Percentiles rank a stretch among this genome's conserved stretches.
phyloP scores from a whole-genome alignment of 1,140 invertebrate genomes.

The Hylaeus anthracinus region DNA sequence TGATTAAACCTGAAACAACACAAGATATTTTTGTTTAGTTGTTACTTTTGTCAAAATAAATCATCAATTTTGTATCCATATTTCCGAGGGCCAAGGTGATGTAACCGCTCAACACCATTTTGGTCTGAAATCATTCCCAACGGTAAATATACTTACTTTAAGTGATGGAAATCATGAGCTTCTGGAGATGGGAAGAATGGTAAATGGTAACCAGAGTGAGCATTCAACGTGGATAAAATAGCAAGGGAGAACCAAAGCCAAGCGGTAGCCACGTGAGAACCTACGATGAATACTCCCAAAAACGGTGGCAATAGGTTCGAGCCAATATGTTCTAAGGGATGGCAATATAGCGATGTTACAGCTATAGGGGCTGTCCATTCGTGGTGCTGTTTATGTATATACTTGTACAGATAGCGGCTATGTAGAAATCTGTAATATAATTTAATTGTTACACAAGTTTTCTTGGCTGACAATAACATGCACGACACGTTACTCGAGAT shows the following conservation, averaged over 20 bases:
- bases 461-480: not conserved
- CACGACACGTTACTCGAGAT: not conserved
- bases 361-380: constrained; percentile 93
- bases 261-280: constrained; percentile 90
- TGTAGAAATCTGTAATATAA: constrained; percentile 85
- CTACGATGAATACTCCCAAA: constrained; percentile 89
- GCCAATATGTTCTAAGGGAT: constrained; percentile 92
- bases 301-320: constrained; percentile 91
- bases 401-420: constrained; percentile 88
- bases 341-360: constrained; percentile 92
- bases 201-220: constrained; percentile 94
- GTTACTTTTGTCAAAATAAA: too few species aligned
- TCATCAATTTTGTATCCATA: too few species aligned
- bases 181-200: constrained; percentile 95
- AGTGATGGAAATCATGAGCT: constrained; percentile 94
- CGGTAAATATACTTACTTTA: constrained; percentile 84
- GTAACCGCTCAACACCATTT: too few species aligned
- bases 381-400: constrained; percentile 93
- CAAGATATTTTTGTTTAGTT: too few species aligned
- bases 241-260: constrained; percentile 93
- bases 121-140: not conserved
- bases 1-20: constrained; percentile 87
- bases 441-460: not conserved
- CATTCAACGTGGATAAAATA: constrained; percentile 90
- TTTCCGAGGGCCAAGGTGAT: too few species aligned